These are phyloP conservation scores for Gymnocypris eckloni DNA, from an alignment of 2,797 vertebrate species.

Conservation along the genomic window DNA sequence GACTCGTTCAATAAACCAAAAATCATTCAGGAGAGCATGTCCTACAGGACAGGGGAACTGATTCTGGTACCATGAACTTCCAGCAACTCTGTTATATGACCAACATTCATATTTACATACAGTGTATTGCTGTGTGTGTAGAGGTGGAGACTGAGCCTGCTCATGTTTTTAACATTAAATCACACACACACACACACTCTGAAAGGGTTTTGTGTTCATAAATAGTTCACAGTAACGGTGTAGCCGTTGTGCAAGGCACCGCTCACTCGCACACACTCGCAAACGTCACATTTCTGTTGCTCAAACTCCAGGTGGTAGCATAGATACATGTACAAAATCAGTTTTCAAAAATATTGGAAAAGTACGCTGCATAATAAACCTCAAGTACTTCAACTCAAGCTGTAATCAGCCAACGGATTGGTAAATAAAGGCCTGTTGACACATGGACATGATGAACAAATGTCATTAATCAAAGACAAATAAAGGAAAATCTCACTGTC, in stretches of 20 bases:
- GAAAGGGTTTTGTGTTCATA: conserved; percentile 50
- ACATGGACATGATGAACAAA: conserved; percentile 2
- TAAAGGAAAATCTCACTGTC: not conserved
- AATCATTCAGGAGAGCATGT: not conserved
- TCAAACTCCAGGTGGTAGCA: conserved; percentile 53
- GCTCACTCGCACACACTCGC: conserved; percentile 24
- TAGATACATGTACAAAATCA: conserved; percentile 47
- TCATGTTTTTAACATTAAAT: conserved; percentile 51
- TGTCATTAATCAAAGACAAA: not conserved
- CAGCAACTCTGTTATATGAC: not conserved
- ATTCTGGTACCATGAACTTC: conserved; percentile 25
- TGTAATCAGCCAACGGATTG: not conserved
- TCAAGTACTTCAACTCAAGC: conserved; percentile 48
- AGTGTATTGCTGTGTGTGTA: conserved; percentile 55
- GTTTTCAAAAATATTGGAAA: conserved; percentile 45
- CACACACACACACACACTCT: conserved; percentile 14
- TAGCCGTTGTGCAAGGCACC: conserved; percentile 39
- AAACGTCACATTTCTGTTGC: conserved; percentile 42
- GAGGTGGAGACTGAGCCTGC: conserved; percentile 47
- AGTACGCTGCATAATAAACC: conserved; percentile 55
- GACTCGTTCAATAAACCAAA: not conserved
- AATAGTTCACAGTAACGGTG: conserved; percentile 67
- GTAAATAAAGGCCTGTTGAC: conserved; percentile 36
- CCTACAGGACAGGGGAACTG: not conserved
- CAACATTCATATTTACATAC: conserved; percentile 48